phyloP scores from a whole-genome alignment of 1,140 invertebrate genomes.

The Hestina assimilis region DNA sequence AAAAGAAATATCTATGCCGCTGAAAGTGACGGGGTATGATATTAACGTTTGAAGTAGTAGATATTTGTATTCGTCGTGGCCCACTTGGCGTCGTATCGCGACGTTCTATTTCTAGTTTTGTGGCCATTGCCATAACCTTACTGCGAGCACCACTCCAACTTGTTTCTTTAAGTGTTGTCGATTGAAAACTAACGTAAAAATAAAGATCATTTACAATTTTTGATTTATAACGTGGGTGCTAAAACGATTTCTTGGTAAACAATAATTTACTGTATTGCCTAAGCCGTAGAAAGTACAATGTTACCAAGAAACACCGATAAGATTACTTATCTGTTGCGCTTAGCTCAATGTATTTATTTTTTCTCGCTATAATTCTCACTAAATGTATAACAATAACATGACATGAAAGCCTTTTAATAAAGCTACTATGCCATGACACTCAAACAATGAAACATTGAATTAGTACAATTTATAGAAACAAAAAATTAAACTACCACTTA shows the following conservation, averaged over 20 bases:
- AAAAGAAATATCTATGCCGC: background rate
- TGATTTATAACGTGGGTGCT: no score
- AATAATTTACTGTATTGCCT: slow-evolving; percentile 49
- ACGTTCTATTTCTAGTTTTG: slow-evolving; percentile 53
- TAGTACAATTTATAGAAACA: no score
- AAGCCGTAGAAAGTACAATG: slow-evolving; percentile 41
- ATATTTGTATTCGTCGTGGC: slow-evolving; percentile 46
- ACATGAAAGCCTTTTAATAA: background rate
- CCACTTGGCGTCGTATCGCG: slow-evolving; percentile 49
- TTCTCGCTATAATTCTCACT: background rate
- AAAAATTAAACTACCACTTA: no score
- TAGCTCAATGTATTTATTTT: background rate
- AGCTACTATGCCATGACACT: no score
- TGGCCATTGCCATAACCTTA: slow-evolving; percentile 49
- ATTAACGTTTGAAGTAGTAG: slow-evolving; percentile 20
- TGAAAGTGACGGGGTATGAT: slow-evolving; percentile 8
- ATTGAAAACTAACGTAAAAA: background rate
- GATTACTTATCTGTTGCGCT: slow-evolving; percentile 41
- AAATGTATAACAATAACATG: background rate
- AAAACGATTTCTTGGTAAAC: slow-evolving; percentile 29
- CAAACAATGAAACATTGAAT: no score
- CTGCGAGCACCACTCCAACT: background rate
- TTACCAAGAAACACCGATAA: slow-evolving; percentile 49
- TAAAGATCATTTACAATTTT: no score
- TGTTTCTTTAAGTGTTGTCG: background rate